phyloP scores from a whole-genome alignment of 2,113 vertebrate genomes.

The Himantopus leucocephalus region DNA sequence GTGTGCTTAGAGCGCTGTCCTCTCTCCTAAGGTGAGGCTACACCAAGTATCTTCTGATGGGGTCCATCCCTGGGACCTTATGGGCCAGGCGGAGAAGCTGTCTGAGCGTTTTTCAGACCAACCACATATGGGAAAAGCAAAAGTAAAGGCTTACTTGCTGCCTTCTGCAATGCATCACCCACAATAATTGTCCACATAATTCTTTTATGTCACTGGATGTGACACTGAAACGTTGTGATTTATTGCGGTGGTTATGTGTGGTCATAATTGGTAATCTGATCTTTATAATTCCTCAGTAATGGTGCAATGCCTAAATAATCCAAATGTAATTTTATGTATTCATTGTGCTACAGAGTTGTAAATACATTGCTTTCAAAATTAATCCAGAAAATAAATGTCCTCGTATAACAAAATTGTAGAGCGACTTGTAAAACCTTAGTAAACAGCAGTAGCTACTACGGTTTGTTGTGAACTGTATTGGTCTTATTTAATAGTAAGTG shows the following conservation, averaged over 20 bases:
- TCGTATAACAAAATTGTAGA: background rate
- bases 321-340: background rate
- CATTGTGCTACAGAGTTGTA: background rate
- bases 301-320: background rate
- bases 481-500: background rate
- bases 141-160: background rate
- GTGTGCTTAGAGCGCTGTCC: background rate
- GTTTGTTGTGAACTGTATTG: background rate
- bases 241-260: background rate
- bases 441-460: background rate
- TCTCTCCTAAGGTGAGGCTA: background rate
- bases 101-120: background rate
- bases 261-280: too few species aligned
- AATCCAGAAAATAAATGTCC: background rate
- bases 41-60: background rate
- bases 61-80: background rate
- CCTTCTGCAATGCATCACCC: background rate
- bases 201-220: background rate
- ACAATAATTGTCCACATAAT: background rate
- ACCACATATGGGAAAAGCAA: accelerated
- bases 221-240: background rate
- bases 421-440: background rate
- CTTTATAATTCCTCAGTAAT: background rate
- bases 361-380: background rate
- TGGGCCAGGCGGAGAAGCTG: background rate